Conservation (phyloP, 2,888 invertebrate genomes). For the Andrena trimmerana region DNA sequence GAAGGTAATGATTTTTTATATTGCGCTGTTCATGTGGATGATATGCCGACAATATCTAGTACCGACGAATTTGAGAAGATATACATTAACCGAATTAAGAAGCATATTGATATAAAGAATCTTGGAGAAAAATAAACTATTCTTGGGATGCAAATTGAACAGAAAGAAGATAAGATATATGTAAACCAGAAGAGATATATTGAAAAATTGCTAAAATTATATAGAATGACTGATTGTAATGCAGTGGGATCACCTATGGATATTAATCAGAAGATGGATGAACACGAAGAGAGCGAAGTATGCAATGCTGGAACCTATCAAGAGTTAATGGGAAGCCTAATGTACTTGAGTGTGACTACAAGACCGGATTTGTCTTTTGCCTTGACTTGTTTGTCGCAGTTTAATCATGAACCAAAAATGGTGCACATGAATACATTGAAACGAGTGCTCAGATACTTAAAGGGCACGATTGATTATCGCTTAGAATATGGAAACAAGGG, state of each 20-base stretch:
- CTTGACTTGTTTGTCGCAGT: conserved; percentile 21
- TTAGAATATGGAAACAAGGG: background rate
- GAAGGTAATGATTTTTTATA: background rate
- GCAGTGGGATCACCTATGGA: too few relatives aligned
- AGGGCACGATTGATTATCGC: background rate
- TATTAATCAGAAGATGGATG: too few relatives aligned
- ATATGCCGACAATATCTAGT: conserved; percentile 14
- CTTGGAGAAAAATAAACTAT: too few relatives aligned
- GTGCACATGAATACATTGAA: conserved; percentile 16
- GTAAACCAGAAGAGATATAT: too few relatives aligned
- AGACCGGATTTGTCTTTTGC: conserved; percentile 20
- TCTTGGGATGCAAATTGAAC: too few relatives aligned
- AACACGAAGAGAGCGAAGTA: too few relatives aligned
- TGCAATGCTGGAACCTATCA: too few relatives aligned
- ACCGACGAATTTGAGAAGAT: conserved; percentile 1
- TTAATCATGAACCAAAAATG: background rate
- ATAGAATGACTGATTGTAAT: too few relatives aligned
- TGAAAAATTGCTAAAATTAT: too few relatives aligned
- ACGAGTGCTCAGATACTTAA: background rate
- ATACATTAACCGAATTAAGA: background rate
- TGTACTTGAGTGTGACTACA: conserved; percentile 7
- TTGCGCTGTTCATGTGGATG: conserved; percentile 33
- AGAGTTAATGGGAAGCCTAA: too few relatives aligned
- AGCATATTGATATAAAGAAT: background rate
- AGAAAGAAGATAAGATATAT: too few relatives aligned